Evolutionary conservation across 1,140 invertebrate species (phyloP).

Genomic region (Drosophila parvula): DNA sequence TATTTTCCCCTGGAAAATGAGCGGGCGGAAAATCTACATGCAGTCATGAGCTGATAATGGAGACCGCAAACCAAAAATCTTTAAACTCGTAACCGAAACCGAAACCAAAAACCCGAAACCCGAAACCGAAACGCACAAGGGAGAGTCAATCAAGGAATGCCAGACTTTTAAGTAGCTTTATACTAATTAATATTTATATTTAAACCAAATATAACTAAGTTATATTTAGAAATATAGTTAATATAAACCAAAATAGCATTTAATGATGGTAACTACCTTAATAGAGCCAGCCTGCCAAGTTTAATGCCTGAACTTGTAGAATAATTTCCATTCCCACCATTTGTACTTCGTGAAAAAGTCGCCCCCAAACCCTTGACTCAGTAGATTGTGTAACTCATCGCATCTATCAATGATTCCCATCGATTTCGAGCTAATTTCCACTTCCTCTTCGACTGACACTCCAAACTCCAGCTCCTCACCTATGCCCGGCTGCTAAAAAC

Average conservation of each 20-base stretch:
- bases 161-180: neutral
- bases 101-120: slow-evolving; percentile 1
- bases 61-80: slow-evolving; percentile 11
- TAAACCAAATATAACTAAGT: no score
- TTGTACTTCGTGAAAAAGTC: neutral
- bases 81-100: slow-evolving; percentile 5
- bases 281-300: neutral
- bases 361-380: neutral
- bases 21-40: slow-evolving; percentile 25
- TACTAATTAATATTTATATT: neutral
- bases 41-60: slow-evolving; percentile 18
- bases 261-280: neutral
- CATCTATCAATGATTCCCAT: slow-evolving; percentile 42
- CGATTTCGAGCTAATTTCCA: slow-evolving; percentile 47
- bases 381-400: slow-evolving; percentile 34
- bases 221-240: no score
- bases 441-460: slow-evolving; percentile 39
- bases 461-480: neutral
- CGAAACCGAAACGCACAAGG: neutral
- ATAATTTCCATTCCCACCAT: slow-evolving; percentile 35
- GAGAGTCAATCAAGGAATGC: slow-evolving; percentile 5
- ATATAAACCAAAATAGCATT: no score
- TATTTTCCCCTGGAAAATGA: neutral
- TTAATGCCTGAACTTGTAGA: neutral
- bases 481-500: slow-evolving; percentile 4